Conservation (phyloP, 1,140 invertebrate genomes). For the Arion vulgaris region DNA sequence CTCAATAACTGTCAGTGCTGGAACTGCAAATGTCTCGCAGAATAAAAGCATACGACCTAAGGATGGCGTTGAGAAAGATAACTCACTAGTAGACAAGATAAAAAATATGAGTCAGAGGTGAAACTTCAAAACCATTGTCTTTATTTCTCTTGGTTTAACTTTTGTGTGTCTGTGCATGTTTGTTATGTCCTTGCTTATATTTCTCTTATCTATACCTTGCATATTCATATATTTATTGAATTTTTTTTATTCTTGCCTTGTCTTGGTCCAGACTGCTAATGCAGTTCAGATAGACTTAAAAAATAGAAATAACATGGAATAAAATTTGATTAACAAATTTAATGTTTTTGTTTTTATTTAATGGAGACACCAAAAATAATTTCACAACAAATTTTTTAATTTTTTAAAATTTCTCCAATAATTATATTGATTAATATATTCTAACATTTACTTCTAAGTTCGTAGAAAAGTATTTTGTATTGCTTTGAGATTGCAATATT, state of each 20-base stretch:
- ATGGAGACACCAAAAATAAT: neutral
- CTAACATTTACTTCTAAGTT: too few species aligned
- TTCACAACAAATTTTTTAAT: too few species aligned
- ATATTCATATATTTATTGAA: too few species aligned
- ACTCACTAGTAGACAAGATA: constrained; percentile 63
- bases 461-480: too few species aligned
- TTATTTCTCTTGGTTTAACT: neutral
- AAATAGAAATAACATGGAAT: neutral
- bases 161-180: too few species aligned
- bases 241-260: neutral
- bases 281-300: neutral
- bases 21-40: constrained; percentile 1
- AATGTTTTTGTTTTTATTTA: neutral
- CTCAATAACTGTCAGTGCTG: neutral
- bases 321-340: neutral
- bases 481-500: too few species aligned
- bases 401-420: too few species aligned
- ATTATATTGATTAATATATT: too few species aligned
- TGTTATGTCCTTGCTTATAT: neutral
- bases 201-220: too few species aligned
- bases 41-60: neutral
- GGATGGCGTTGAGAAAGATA: constrained; percentile 41
- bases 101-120: constrained; percentile 65
- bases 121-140: constrained; percentile 22
- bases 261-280: neutral